Evolutionary conservation across 2,113 vertebrate genomes (phyloP), one percentile per base, ranked within the genome.

Genomic region (Crotalus horridus): DNA sequence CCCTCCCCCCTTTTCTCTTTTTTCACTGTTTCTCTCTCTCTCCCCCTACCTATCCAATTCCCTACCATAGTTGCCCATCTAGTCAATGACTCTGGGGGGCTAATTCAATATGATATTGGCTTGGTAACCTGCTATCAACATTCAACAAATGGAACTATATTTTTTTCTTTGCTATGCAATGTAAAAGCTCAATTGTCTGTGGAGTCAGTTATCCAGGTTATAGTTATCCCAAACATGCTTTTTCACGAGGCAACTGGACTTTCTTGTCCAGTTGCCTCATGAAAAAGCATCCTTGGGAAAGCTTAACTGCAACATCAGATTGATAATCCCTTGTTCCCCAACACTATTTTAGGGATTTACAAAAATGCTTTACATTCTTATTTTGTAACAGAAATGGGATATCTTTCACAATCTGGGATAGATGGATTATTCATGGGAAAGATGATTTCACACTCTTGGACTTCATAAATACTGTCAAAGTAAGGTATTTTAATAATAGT

Each of bases 401-500:
- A 95, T 98, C 98, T 86, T 99, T 99, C 98, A 98, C 99, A 87
- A 99, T 99, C 97, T 99, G 99, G 99, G 99, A 99, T 96, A 98
- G 98, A 94, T 99, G 99, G 99, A 98, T 97, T 54, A 95, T 99
- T 96, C 97, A 97, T 94, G 99, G 99, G 88, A 98, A 98, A 89
- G 98, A 99, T 94, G 99, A 99, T 97, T 99, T 99, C 95, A 99
- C 99, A 33, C 98, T 99, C 10, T 98, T 98, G 94, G 98, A 99
- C 96, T 99, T 99, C 97, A 99, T 99, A 93, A 99, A 98, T 93
- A 98, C 98, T 93, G 99, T 99, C 87, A 98, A 97, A 98, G 99
- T 99, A 96, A 98, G 98, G 96, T 74, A 13, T 58, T 58, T 92
- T 3, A 55, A 91, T 21, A 88, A 69, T 92, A 58, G 48, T 88